Evolutionary conservation across 2,113 vertebrate species (phyloP), one percentile per base, ranked within the genome.

Genomic region (Atlantisia rogersi): DNA sequence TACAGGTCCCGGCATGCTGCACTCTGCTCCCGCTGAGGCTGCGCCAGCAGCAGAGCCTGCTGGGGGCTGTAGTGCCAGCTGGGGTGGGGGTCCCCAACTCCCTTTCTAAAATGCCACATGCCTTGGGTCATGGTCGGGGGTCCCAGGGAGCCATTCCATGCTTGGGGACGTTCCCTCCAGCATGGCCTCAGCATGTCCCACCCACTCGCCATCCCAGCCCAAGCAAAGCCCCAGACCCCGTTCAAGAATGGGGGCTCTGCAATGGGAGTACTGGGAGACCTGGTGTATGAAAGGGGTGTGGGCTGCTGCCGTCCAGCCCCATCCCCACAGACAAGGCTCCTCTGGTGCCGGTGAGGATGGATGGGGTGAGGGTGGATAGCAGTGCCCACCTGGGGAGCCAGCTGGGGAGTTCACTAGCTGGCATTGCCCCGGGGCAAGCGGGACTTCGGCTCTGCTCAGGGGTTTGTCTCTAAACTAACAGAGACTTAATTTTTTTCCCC

Each of bases 371-470:
- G 76, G 44, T 46, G 44, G 44, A 59, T 1, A 7, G 40, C 6
- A 15, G 42, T 11, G 4, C 16, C 67, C 32, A 29, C 37, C 42
- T 62, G 56, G 50, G 50, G 67, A 76, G 21, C 0, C 0, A 59
- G 26, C 31, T 76, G 63, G 74, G 21, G 40, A 26, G 59, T 15
- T 86, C 22, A 46, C 35, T 35, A 25, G 35, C 60, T 6, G 4
- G 40, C 15, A 2, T 0, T 0, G 46, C 44, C 32, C 31, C 50
- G 20, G 2, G 4, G 40, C 1, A 0, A 82, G 24, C 67, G 56
- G 37, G 46, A 59, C 18, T 1, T 0, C 0, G 4, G 37, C 17
- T 62, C 0, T 0, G 3, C 10, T 13, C 8, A 48, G 48, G 28
- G 10, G 15, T 55, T 82, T 82, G 20, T 44, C 37, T 62, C 31